These are phyloP conservation scores for Thalassarche chlororhynchos DNA, from an alignment of 2,113 vertebrate species.

Conservation along the genomic window DNA sequence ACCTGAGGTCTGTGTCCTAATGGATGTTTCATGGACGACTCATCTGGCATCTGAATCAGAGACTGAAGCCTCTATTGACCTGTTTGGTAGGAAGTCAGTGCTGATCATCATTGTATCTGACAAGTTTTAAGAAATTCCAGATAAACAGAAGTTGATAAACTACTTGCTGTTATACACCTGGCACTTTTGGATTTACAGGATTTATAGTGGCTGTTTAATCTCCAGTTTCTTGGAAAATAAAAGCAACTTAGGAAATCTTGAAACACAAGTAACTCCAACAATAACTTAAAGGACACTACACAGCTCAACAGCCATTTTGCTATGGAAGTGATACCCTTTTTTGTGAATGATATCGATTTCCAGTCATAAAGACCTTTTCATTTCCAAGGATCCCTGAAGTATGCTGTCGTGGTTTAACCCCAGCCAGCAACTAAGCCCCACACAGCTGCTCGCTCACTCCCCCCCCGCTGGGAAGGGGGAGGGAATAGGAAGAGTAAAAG, in stretches of 20 bases:
- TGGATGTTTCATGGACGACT: not conserved
- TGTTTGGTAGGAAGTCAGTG: not conserved
- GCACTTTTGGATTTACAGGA: constrained; percentile 5
- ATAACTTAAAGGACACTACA: not conserved
- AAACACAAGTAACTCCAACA: not conserved
- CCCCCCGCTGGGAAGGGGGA: too few relatives aligned
- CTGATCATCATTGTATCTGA: constrained; percentile 24
- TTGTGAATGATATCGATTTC: not conserved
- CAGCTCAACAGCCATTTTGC: not conserved
- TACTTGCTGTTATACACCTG: not conserved
- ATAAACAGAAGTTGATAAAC: constrained; percentile 1
- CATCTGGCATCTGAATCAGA: not conserved
- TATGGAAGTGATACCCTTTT: not conserved
- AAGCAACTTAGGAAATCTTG: not conserved
- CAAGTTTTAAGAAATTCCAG: constrained; percentile 30
- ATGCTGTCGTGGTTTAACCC: too few relatives aligned
- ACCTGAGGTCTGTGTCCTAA: constrained; percentile 6
- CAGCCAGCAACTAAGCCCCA: too few relatives aligned
- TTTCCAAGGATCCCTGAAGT: not conserved
- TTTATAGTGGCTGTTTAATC: not conserved
- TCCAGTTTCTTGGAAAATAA: not conserved
- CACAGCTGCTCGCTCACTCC: too few relatives aligned
- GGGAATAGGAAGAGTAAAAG: too few relatives aligned
- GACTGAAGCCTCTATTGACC: constrained; percentile 29
- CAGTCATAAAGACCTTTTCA: not conserved